These are phyloP conservation scores for Eupelmus urozonus DNA, from an alignment of 2,888 invertebrate species.

Conservation along the genomic window DNA sequence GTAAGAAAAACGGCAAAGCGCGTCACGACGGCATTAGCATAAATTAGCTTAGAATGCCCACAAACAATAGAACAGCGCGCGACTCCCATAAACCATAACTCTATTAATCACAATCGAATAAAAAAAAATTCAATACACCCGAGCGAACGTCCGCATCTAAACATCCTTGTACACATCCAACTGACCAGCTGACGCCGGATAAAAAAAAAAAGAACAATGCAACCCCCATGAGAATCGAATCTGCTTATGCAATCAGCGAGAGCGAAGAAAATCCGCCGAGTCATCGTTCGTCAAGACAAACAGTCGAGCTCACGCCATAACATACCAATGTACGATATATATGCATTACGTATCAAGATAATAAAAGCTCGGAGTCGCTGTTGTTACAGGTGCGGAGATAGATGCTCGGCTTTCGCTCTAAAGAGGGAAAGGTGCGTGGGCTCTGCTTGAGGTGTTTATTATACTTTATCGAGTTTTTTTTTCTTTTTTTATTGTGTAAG, in stretches of 20 bases:
- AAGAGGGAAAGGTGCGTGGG: no score
- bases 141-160: no score
- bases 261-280: not conserved
- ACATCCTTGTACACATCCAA: no score
- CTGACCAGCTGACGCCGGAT: no score
- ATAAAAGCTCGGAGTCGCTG: no score
- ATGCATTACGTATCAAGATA: no score
- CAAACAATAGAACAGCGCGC: no score
- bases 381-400: not conserved
- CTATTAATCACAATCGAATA: not conserved
- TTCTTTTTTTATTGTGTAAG: not conserved
- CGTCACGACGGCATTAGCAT: not conserved
- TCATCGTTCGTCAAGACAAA: constrained; percentile 3
- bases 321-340: no score
- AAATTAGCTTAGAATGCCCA: not conserved
- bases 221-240: not conserved
- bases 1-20: no score
- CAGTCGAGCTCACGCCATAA: not conserved
- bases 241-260: not conserved
- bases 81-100: not conserved
- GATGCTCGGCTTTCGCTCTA: not conserved
- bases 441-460: no score
- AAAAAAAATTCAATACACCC: not conserved
- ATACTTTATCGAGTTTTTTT: not conserved
- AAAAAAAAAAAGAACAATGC: not conserved